Conservation (phyloP, 2,888 invertebrate genomes). For the Sialis fuliginosa region DNA sequence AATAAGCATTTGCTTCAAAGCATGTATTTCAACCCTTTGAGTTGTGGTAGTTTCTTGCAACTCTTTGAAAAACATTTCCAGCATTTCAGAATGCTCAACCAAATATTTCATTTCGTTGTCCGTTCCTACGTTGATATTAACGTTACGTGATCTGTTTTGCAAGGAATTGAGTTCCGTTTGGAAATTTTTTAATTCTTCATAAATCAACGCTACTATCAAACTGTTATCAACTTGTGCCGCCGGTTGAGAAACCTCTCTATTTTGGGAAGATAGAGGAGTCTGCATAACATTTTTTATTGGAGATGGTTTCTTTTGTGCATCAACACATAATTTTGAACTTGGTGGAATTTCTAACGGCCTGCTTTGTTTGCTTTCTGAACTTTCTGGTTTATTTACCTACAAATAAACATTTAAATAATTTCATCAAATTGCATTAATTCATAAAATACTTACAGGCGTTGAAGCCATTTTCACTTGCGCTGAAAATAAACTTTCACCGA, state of each 20-base stretch:
- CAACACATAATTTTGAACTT: background rate
- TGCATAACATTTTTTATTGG: background rate
- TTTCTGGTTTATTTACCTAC: background rate
- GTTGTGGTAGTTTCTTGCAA: constrained; percentile 39
- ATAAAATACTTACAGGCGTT: background rate
- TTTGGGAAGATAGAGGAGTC: background rate
- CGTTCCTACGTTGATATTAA: constrained; percentile 35
- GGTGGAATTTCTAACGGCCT: background rate
- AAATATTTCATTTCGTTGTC: constrained; percentile 35
- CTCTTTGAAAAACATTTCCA: constrained; percentile 42
- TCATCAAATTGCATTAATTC: background rate
- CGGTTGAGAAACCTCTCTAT: background rate
- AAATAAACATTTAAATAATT: background rate
- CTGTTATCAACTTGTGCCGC: constrained; percentile 1
- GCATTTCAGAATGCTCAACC: constrained; percentile 29
- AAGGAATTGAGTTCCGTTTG: constrained; percentile 45
- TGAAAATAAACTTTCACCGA: background rate
- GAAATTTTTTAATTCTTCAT: constrained; percentile 45
- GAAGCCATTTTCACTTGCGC: background rate
- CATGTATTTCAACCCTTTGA: constrained; percentile 39
- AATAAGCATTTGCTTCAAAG: constrained; percentile 31
- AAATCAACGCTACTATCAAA: constrained; percentile 38
- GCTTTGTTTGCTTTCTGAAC: background rate
- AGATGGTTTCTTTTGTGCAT: background rate
- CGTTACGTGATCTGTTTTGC: constrained; percentile 30